A percentile compares a stretch with the other conserved stretches of the same genome.
These are phyloP conservation scores for Graptemys geographica DNA, from an alignment of 2,797 vertebrate genomes.

Conservation along the genomic window DNA sequence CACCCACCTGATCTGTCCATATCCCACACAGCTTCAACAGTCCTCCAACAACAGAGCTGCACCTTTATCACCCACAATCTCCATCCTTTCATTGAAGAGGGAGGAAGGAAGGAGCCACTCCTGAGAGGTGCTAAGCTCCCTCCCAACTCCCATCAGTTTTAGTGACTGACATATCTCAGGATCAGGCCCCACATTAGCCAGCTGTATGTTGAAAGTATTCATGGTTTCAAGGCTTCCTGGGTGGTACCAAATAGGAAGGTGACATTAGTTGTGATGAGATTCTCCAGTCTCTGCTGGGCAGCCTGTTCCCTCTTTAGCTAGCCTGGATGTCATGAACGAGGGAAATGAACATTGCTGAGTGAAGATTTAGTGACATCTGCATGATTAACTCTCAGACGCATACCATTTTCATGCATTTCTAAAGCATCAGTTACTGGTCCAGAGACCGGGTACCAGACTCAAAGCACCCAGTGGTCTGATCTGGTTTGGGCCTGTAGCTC, in stretches of 20 bases:
- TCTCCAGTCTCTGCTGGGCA: background rate
- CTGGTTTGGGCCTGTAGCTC: background rate
- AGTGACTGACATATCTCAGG: background rate
- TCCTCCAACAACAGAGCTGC: too few relatives aligned
- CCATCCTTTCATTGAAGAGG: rapidly evolving
- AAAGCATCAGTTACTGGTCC: background rate
- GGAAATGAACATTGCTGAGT: background rate
- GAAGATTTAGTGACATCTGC: background rate
- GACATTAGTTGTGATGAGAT: background rate
- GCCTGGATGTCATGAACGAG: background rate
- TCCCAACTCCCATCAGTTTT: background rate
- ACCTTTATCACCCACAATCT: background rate
- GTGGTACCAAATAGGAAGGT: background rate
- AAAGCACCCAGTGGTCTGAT: background rate
- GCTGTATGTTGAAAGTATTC: background rate
- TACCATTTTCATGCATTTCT: background rate
- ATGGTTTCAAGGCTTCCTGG: background rate
- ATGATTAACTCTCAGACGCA: background rate
- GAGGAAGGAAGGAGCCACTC: background rate
- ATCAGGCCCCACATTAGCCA: background rate
- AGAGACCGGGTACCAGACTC: background rate
- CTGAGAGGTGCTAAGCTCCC: background rate
- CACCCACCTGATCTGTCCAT: background rate
- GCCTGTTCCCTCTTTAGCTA: background rate
- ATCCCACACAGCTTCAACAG: background rate